Evolutionary conservation across 2,888 invertebrate genomes (phyloP).

Genomic region (Panorpa germanica): DNA sequence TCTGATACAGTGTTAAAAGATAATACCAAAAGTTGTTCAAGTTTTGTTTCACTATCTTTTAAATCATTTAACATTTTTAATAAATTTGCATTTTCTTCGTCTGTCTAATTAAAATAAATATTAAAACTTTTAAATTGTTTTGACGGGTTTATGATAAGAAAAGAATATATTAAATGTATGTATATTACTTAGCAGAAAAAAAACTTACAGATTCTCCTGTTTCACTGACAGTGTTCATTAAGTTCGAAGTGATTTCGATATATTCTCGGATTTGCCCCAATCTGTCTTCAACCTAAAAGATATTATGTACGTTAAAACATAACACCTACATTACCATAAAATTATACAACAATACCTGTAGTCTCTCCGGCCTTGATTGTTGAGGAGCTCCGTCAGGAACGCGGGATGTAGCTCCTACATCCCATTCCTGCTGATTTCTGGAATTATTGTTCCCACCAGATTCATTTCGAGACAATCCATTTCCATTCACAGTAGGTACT

Average conservation of each 20-base stretch:
- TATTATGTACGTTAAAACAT: constrained; percentile 11
- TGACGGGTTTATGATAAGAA: constrained; percentile 10
- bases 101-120: constrained; percentile 18
- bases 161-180: constrained; percentile 5
- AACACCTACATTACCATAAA: constrained; percentile 9
- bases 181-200: constrained; percentile 8
- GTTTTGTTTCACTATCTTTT: constrained; percentile 47
- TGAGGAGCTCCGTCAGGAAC: constrained; percentile 6
- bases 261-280: constrained; percentile 54
- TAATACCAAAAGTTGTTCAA: constrained; percentile 32
- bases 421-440: too few relatives aligned
- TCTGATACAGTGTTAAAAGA: constrained; percentile 4
- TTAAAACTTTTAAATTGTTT: constrained; percentile 10
- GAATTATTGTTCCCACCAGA: too few relatives aligned
- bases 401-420: too few relatives aligned
- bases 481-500: too few relatives aligned
- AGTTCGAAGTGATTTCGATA: constrained; percentile 45
- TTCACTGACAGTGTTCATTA: constrained; percentile 49
- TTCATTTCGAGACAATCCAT: too few relatives aligned
- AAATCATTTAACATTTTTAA: constrained; percentile 45
- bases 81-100: constrained; percentile 33
- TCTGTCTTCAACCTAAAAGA: constrained; percentile 39
- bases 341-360: neutral
- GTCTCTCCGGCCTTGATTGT: neutral
- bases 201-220: constrained; percentile 44